A percentile compares a stretch with the other conserved stretches of the same genome.
These are phyloP conservation scores for Anhinga rufa DNA, from an alignment of 2,113 vertebrate species.

Conservation along the genomic window DNA sequence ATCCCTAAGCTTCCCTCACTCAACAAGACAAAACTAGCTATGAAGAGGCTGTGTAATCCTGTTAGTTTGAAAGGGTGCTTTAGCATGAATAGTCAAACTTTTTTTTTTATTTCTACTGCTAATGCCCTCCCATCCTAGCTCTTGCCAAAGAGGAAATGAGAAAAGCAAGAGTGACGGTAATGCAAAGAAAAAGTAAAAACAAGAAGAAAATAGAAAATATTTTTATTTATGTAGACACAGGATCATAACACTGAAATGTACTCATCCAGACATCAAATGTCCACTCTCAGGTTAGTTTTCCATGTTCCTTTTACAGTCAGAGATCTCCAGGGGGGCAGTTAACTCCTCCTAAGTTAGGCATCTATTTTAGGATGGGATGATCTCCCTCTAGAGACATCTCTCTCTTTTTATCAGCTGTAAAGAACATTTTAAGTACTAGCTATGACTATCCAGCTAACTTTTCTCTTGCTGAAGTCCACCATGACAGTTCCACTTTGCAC, in stretches of 20 bases:
- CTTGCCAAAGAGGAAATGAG: background rate
- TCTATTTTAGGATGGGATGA: background rate
- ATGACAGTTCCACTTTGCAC: background rate
- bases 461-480: background rate
- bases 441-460: background rate
- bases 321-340: background rate
- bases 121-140: background rate
- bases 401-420: background rate
- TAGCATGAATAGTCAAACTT: background rate
- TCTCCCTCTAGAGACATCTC: background rate
- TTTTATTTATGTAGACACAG: background rate
- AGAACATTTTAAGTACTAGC: background rate
- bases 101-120: background rate
- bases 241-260: background rate
- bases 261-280: background rate
- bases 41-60: background rate
- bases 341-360: background rate
- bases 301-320: background rate
- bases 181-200: background rate
- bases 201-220: background rate
- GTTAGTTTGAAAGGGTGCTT: background rate
- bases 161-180: background rate
- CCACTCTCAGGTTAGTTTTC: background rate
- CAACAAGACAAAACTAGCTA: constrained; percentile 23
- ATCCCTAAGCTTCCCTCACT: background rate